Base-by-base conservation (phyloP, 2,888 invertebrate species). In the Fragum fragum region DNA sequence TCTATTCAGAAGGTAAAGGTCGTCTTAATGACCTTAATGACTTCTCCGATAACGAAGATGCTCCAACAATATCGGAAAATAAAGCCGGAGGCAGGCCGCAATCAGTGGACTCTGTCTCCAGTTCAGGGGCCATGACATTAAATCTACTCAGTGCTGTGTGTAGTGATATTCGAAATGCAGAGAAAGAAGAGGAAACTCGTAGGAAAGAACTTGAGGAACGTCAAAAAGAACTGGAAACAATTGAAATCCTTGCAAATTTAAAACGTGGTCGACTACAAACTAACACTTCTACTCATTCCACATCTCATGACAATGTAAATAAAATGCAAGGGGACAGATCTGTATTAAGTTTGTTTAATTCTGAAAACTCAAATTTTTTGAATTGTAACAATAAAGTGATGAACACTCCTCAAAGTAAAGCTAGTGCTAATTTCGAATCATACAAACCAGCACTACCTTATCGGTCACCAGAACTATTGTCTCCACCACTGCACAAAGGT, bases 91-190 rank as follows among this genome's bases (percentile, higher is more conserved):
- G 28, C n/a, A 53, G 57, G 66, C 76, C 76, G 21, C 76, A 70
- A 59, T 73, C 76, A 23, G 36, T 77, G 14, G 72, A 76, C 1
- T 63, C 75, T 36, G 55, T 57, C 16, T 52, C 71, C 18, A 73
- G 73, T 29, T 71, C 71, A 29, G 75, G 68, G 23, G 32, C 42
- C 11, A 84, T 81, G 81, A 81, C 78, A 9, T 47, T 84, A 42
- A 84, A 84, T 52, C 63, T 85, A 21, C 76, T 85, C 0, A 85
- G 85, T 79, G 85, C 82, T 23, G 85, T 85, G 0, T 85, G 85
- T 66, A 82, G 82, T 73, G 82, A 82, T 69, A 80, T 85, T 28
- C 72, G 76, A 59, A 80, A 76, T 76, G 80, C 82, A 14, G 85
- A 85, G 52, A 82, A 83, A 71, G 83, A 85, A 42, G 73, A 80